Evolutionary conservation across 2,797 vertebrate genomes (phyloP).

Genomic region (Tamandua tetradactyla): DNA sequence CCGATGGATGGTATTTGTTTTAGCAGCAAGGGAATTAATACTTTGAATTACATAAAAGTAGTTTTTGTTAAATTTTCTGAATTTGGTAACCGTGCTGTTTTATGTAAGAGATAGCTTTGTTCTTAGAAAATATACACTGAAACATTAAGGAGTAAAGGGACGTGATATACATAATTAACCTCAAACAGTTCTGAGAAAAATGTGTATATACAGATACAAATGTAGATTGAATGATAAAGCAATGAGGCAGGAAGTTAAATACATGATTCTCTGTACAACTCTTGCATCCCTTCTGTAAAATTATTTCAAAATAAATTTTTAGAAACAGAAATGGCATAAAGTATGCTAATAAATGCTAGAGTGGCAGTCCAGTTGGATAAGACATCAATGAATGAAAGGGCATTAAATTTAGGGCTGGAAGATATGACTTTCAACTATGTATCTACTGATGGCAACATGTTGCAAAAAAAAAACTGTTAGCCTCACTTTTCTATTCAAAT

Average conservation of each 20-base stretch:
- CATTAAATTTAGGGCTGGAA: not conserved
- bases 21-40: not conserved
- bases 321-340: not conserved
- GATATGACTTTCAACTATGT: not conserved
- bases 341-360: not conserved
- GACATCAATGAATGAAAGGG: not conserved
- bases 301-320: conserved; percentile 20
- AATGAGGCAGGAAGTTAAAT: too few relatives aligned
- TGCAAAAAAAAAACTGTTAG: not conserved
- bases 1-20: not conserved
- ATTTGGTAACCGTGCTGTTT: not conserved
- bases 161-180: not conserved
- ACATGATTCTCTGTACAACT: too few relatives aligned
- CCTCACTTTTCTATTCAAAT: not conserved
- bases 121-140: not conserved
- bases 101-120: not conserved
- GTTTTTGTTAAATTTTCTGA: not conserved
- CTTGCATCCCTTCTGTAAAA: not conserved
- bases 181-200: not conserved
- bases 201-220: too few relatives aligned
- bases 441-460: not conserved
- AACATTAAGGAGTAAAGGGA: not conserved
- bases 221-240: too few relatives aligned
- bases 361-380: not conserved
- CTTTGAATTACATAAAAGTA: not conserved